Evolutionary conservation across 1,140 invertebrate genomes (phyloP), one percentile per base, ranked within the genome.

Genomic region (Drosophila lacertosa): DNA sequence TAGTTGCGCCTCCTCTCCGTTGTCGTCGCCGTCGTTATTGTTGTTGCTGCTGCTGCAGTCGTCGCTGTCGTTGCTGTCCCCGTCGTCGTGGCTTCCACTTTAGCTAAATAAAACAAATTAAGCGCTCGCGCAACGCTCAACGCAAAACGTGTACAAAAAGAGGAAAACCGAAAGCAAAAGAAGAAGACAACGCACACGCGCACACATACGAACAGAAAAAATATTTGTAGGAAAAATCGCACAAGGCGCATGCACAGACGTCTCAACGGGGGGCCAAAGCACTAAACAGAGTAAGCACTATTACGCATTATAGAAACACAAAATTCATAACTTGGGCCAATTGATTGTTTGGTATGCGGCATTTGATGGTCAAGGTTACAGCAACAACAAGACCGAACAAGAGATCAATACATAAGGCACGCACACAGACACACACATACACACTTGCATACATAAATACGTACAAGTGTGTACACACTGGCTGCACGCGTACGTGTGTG

Each of bases 291-390:
- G 68, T 71, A 71, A 71, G 68, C 65, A 40, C 11, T 1, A 7
- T 2, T 48, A 58, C 48, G 26, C 51, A 65, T 65, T 33, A 16
- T 39, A 66, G 53, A 40, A 44, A 50, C 45, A 75, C 50, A 53
- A 68, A 69, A 29, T 16, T 48, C 48, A 37, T 68, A 69, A 55
- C 58, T 62, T 55, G 3, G 32, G 11, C 13, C 24, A 26, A 73
- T 73, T 68, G 40, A 60, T 65, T 42, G 57, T 58, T 69, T 39
- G 22, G 48, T 35, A n/a, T 58, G 26, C 48, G 50, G 29, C 55
- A n/a, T 72, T 78, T 76, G 80, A 65, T 74, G 80, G 80, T 83
- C 80, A 83, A 83, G 80, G 80, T 83, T 83, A 84, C 72, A 78
- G 10, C 65, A 64, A 73, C 69, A 63, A 81, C 47, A 44, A 59